phyloP scores from a whole-genome alignment of 2,113 vertebrate genomes.

The Nymphicus hollandicus region DNA sequence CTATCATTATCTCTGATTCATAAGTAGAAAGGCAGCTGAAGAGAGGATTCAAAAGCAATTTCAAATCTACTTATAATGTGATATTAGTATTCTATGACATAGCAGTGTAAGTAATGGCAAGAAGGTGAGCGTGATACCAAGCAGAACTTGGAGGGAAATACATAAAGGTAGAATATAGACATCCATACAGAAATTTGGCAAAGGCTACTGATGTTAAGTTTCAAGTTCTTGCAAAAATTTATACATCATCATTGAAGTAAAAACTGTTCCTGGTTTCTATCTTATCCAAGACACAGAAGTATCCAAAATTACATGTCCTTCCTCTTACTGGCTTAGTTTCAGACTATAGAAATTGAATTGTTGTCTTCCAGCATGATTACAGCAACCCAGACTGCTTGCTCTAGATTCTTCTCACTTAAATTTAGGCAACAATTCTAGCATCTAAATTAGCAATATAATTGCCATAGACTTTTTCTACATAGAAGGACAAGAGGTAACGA shows the following conservation, averaged over 20 bases:
- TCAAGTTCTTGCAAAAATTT: neutral
- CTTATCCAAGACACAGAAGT: neutral
- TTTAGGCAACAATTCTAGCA: neutral
- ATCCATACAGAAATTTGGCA: neutral
- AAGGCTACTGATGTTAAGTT: neutral
- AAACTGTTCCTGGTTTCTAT: slow-evolving; percentile 19
- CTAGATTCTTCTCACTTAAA: neutral
- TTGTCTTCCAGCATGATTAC: neutral
- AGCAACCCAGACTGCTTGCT: neutral
- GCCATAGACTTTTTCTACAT: neutral
- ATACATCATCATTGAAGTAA: neutral
- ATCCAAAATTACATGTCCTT: neutral
- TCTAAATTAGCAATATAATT: neutral
- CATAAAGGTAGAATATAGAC: neutral
- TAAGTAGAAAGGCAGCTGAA: neutral
- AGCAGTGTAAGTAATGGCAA: neutral
- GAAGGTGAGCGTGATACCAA: neutral
- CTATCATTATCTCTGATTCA: neutral
- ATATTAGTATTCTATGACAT: neutral
- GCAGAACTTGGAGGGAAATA: neutral
- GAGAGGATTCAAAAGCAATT: neutral
- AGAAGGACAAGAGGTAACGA: neutral
- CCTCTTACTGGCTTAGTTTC: neutral
- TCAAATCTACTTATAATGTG: neutral
- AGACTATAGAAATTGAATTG: neutral